Conservation (phyloP, 2,113 vertebrate genomes). For the Narcine bancroftii region DNA sequence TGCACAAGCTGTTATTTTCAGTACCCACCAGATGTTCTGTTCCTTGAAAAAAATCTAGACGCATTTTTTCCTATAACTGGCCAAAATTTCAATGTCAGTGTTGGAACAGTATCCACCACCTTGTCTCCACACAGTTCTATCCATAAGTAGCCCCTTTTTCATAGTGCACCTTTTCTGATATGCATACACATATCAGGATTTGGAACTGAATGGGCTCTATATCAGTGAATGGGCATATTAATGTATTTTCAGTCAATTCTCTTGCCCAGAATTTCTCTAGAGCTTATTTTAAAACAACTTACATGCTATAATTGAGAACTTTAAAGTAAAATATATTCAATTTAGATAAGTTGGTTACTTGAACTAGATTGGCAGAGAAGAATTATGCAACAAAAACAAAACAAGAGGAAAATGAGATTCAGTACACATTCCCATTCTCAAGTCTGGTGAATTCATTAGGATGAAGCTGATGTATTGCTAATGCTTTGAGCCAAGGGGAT, state of each 20-base stretch:
- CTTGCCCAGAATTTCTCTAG: background rate
- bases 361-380: background rate
- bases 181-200: background rate
- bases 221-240: background rate
- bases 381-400: background rate
- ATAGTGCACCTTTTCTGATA: background rate
- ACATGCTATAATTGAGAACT: background rate
- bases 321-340: background rate
- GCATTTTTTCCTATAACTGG: background rate
- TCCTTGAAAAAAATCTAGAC: background rate
- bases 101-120: background rate
- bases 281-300: background rate
- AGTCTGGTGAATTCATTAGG: background rate
- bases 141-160: background rate
- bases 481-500: background rate
- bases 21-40: slow-evolving; percentile 9
- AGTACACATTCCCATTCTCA: background rate
- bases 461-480: background rate
- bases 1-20: slow-evolving; percentile 31
- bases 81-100: background rate
- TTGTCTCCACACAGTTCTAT: background rate
- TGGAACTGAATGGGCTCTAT: background rate
- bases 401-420: background rate
- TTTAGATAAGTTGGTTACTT: background rate
- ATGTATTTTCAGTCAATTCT: background rate